phyloP scores from a whole-genome alignment of 1,140 invertebrate genomes.

The Diabrotica virgifera region DNA sequence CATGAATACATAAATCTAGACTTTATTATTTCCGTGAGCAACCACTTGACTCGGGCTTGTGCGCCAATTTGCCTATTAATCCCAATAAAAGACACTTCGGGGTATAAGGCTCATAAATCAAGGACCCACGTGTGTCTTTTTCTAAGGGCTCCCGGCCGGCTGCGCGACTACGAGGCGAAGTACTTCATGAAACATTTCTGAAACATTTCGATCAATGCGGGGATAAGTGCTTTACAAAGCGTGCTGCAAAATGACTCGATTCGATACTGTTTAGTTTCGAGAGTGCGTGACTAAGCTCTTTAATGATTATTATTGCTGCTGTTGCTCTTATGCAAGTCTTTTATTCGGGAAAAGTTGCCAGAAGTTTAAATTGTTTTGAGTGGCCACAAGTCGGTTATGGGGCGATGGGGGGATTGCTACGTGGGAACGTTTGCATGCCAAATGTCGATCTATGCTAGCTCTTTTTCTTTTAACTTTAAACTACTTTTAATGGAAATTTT shows the following conservation, averaged over 20 bases:
- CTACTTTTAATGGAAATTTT: too few relatives aligned
- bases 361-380: too few relatives aligned
- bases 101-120: slow-evolving; percentile 18
- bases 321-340: slow-evolving; percentile 13
- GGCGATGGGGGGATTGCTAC: too few relatives aligned
- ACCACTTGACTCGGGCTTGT: not conserved
- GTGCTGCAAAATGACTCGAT: slow-evolving; percentile 17
- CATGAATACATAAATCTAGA: too few relatives aligned
- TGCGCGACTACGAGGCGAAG: not conserved
- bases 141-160: slow-evolving; percentile 7
- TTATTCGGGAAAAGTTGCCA: not conserved
- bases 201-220: slow-evolving; percentile 5
- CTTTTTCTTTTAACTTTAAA: too few relatives aligned
- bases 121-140: slow-evolving; percentile 11
- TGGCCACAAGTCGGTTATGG: too few relatives aligned
- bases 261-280: slow-evolving; percentile 19
- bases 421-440: too few relatives aligned
- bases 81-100: slow-evolving; percentile 13
- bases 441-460: too few relatives aligned
- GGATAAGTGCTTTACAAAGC: slow-evolving; percentile 17
- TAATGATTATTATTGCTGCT: slow-evolving; percentile 14
- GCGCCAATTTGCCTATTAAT: slow-evolving; percentile 7
- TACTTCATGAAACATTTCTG: slow-evolving; percentile 14
- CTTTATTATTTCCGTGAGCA: too few relatives aligned
- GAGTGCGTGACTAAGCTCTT: slow-evolving; percentile 12